These are phyloP conservation scores for Bombus confusus DNA, from an alignment of 1,140 invertebrate genomes.

Conservation along the genomic window DNA sequence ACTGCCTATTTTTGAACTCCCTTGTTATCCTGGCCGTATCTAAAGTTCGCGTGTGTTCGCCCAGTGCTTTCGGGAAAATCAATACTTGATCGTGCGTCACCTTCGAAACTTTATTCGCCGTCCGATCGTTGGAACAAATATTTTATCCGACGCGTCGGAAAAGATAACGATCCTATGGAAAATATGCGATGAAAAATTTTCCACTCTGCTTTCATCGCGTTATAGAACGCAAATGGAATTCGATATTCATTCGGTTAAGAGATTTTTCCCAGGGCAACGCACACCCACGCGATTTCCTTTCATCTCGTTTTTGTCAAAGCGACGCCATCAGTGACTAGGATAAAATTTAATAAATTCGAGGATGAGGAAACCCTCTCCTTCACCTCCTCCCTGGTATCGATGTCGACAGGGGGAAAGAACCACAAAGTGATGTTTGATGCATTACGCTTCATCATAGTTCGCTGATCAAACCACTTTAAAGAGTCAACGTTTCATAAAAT, in stretches of 20 bases:
- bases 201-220: neutral
- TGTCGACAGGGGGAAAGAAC: neutral
- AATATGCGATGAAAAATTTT: constrained; percentile 14
- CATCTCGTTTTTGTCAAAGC: constrained; percentile 39
- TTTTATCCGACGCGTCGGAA: neutral
- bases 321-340: constrained; percentile 27
- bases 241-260: constrained; percentile 42
- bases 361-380: constrained; percentile 22
- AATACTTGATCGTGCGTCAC: constrained; percentile 58
- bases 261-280: constrained; percentile 26
- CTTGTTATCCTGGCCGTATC: constrained; percentile 60
- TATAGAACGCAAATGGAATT: constrained; percentile 24
- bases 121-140: neutral
- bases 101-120: constrained; percentile 32
- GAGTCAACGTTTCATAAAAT: constrained; percentile 35
- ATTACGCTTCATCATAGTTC: constrained; percentile 64
- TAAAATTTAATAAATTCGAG: constrained; percentile 68
- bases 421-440: constrained; percentile 62
- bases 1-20: constrained; percentile 63
- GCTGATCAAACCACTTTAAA: constrained; percentile 60
- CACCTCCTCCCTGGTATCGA: constrained; percentile 10
- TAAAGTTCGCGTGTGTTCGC: constrained; percentile 57
- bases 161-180: constrained; percentile 4
- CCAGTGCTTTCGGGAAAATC: constrained; percentile 35
- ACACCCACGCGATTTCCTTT: constrained; percentile 28